A percentile compares a stretch with the other conserved stretches of the same genome.
phyloP scores from a whole-genome alignment of 1,140 invertebrate genomes.

The Camponotus floridanus region DNA sequence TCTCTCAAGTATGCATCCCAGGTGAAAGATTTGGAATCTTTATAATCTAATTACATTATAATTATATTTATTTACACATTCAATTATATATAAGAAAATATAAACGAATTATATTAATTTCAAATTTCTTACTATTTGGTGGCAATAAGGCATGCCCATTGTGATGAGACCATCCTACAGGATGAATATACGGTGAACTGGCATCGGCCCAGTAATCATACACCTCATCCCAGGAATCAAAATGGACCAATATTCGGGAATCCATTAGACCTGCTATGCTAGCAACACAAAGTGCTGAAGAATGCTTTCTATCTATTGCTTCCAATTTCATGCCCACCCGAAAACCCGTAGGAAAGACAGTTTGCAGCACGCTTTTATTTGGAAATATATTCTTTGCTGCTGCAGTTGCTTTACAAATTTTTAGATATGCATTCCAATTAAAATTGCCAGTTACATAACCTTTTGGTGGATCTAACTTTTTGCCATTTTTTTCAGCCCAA shows the following conservation, averaged over 20 bases:
- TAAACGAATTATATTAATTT: constrained; percentile 87
- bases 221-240: constrained; percentile 97
- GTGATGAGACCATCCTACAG: constrained; percentile 96
- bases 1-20: constrained; percentile 95
- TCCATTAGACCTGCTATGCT: constrained; percentile 94
- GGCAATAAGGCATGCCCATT: constrained; percentile 93
- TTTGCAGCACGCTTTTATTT: constrained; percentile 89
- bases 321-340: constrained; percentile 97
- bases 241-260: constrained; percentile 95
- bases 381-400: constrained; percentile 93
- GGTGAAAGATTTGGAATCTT: constrained; percentile 91
- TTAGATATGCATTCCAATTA: constrained; percentile 95
- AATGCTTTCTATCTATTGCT: constrained; percentile 97
- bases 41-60: constrained; percentile 87
- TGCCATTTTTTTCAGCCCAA: constrained; percentile 95
- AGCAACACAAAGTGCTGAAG: constrained; percentile 94
- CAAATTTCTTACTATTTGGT: constrained; percentile 91
- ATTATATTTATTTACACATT: constrained; percentile 64
- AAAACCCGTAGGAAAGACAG: constrained; percentile 92
- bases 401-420: constrained; percentile 91
- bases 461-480: constrained; percentile 92
- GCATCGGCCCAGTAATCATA: constrained; percentile 98
- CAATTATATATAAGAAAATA: constrained; percentile 95
- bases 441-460: constrained; percentile 90
- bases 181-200: constrained; percentile 96